These are phyloP conservation scores for Girardinus metallicus DNA, from an alignment of 2,797 vertebrate genomes.

Conservation along the genomic window DNA sequence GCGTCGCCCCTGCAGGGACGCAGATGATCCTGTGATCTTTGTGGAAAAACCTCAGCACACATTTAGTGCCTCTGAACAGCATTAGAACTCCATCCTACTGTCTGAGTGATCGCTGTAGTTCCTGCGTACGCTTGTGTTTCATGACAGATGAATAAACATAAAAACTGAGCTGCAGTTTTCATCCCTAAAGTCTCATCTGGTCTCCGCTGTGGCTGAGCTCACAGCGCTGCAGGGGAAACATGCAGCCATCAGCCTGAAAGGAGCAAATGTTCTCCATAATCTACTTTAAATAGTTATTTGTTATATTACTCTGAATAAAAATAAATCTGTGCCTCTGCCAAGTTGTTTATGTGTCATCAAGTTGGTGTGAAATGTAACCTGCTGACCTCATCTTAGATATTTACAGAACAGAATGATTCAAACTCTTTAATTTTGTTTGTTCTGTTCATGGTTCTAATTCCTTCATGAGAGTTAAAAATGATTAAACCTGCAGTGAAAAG, in stretches of 20 bases:
- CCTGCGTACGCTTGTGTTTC: constrained; percentile 51
- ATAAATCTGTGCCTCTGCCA: constrained; percentile 28
- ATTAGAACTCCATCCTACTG: constrained; percentile 60
- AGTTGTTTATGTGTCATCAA: constrained; percentile 41
- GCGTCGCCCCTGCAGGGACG: constrained; percentile 32
- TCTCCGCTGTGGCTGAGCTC: constrained; percentile 20
- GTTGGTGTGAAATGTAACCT: constrained; percentile 39
- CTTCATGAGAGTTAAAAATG: neutral
- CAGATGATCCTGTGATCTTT: constrained; percentile 32
- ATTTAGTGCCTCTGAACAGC: constrained; percentile 69
- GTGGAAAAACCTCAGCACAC: constrained; percentile 62
- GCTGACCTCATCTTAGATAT: neutral
- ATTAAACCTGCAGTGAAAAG: neutral
- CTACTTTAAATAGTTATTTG: constrained; percentile 38
- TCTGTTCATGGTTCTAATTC: neutral
- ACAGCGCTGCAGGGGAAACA: constrained; percentile 44
- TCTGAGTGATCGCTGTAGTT: constrained; percentile 36
- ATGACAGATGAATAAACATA: constrained; percentile 69
- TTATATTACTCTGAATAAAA: constrained; percentile 41
- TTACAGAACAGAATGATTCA: neutral
- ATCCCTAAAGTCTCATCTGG: constrained; percentile 45
- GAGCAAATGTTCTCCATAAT: constrained; percentile 35
- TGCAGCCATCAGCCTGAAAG: constrained; percentile 45
- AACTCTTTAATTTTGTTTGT: neutral
- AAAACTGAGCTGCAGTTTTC: constrained; percentile 32